Evolutionary conservation across 37 sponge, comb jelly and placozoan genomes (phyloP).

Genomic region (Bolinopsis microptera): DNA sequence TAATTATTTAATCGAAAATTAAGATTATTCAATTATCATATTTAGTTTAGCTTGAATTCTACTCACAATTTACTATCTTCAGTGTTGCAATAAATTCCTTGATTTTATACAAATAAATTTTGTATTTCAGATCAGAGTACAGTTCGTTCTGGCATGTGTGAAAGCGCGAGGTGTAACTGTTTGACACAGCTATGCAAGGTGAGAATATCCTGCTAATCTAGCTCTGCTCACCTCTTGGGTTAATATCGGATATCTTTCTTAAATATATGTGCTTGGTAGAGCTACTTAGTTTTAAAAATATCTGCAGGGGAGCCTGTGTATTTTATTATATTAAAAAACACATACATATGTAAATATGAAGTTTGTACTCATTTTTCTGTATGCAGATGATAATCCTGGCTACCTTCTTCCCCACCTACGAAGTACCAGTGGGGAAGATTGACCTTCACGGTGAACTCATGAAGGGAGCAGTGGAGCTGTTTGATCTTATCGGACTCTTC

Average conservation of each 20-base stretch:
- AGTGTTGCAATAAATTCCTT: too few relatives aligned
- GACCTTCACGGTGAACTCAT: slow-evolving; percentile 71
- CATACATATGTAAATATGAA: too few relatives aligned
- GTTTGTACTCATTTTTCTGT: too few relatives aligned
- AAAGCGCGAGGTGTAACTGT: slow-evolving; percentile 80
- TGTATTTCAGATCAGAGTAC: slow-evolving; percentile 74
- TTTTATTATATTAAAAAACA: too few relatives aligned
- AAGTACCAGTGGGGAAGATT: slow-evolving; percentile 11
- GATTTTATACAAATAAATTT: background rate
- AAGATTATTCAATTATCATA: background rate
- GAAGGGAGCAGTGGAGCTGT: slow-evolving; percentile 79
- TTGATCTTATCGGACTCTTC: slow-evolving; percentile 84
- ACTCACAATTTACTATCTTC: too few relatives aligned
- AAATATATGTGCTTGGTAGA: too few relatives aligned
- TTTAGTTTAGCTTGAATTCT: too few relatives aligned
- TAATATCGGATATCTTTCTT: too few relatives aligned
- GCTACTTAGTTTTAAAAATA: too few relatives aligned
- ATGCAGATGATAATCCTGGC: slow-evolving; percentile 88
- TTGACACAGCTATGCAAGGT: slow-evolving; percentile 88
- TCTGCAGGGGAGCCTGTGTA: too few relatives aligned
- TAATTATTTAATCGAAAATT: background rate
- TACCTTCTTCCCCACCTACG: slow-evolving; percentile 77
- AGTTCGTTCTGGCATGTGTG: slow-evolving; percentile 83
- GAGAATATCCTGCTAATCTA: too few relatives aligned
- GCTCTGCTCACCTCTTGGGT: too few relatives aligned